Conservation (phyloP, 1,140 invertebrate genomes). For the Psilanteris sp. region DNA sequence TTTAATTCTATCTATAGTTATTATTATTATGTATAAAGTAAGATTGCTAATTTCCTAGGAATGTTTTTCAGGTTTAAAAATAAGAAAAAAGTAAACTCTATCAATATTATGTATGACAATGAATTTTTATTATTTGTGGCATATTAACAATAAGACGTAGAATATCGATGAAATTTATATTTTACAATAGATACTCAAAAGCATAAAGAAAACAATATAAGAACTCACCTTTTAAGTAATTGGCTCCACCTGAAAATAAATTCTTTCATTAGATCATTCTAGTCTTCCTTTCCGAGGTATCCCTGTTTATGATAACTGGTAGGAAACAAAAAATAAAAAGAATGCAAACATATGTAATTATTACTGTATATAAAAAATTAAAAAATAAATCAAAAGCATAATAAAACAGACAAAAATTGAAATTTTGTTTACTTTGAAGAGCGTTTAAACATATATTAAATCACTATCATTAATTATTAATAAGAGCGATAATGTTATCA, state of each 20-base stretch:
- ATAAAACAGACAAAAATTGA: no score
- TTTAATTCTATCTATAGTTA: no score
- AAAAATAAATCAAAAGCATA: constrained; percentile 11
- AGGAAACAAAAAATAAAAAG: constrained; percentile 6
- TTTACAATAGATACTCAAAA: constrained; percentile 46
- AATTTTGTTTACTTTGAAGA: no score
- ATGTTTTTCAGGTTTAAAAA: no score
- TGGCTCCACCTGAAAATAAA: constrained; percentile 61
- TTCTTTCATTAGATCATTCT: constrained; percentile 36
- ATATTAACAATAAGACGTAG: constrained; percentile 49
- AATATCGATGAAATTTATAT: constrained; percentile 33
- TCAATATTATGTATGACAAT: constrained; percentile 25
- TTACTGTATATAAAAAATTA: constrained; percentile 14
- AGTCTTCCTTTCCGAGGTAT: constrained; percentile 15
- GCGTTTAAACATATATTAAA: no score
- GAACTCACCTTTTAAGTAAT: constrained; percentile 50
- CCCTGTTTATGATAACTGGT: constrained; percentile 17
- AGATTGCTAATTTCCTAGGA: no score
- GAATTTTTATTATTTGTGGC: constrained; percentile 21
- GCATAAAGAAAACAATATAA: constrained; percentile 29
- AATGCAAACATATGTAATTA: no score
- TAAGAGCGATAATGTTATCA: no score
- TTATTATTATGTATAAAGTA: no score
- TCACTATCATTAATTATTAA: no score
- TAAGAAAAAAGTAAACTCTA: no score